These are phyloP conservation scores for Microplitis manilae DNA, from an alignment of 2,888 invertebrate genomes.

Conservation along the genomic window DNA sequence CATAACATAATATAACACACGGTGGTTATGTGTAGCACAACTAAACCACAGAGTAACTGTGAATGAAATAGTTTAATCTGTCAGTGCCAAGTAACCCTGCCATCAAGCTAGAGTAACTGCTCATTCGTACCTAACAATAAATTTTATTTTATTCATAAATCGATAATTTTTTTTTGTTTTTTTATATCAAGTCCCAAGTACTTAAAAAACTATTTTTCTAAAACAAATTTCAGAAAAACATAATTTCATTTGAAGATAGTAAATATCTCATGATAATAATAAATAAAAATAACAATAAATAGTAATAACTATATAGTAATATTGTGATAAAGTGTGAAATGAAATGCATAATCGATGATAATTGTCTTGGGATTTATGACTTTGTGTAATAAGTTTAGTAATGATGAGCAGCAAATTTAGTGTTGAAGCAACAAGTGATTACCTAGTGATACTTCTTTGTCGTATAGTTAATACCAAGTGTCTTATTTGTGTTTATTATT, in stretches of 20 bases:
- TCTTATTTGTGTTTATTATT: constrained; percentile 7
- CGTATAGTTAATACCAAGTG: neutral
- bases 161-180: too few relatives aligned
- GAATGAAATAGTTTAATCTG: constrained; percentile 68
- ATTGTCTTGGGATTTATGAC: neutral
- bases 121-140: constrained; percentile 3
- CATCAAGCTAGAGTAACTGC: constrained; percentile 56
- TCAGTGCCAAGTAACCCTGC: constrained; percentile 67
- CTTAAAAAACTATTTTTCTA: neutral
- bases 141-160: neutral
- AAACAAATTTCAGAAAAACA: too few relatives aligned
- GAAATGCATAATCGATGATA: neutral
- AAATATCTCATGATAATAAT: neutral
- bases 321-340: neutral
- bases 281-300: neutral
- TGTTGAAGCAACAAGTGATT: neutral
- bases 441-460: neutral
- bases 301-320: neutral
- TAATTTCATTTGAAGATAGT: too few relatives aligned
- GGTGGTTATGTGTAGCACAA: constrained; percentile 33
- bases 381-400: neutral
- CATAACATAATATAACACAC: constrained; percentile 35
- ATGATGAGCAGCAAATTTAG: neutral
- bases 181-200: neutral
- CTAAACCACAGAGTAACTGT: constrained; percentile 53